phyloP scores from a whole-genome alignment of 1,140 invertebrate genomes.

The Lepidotrigona ventralis region DNA sequence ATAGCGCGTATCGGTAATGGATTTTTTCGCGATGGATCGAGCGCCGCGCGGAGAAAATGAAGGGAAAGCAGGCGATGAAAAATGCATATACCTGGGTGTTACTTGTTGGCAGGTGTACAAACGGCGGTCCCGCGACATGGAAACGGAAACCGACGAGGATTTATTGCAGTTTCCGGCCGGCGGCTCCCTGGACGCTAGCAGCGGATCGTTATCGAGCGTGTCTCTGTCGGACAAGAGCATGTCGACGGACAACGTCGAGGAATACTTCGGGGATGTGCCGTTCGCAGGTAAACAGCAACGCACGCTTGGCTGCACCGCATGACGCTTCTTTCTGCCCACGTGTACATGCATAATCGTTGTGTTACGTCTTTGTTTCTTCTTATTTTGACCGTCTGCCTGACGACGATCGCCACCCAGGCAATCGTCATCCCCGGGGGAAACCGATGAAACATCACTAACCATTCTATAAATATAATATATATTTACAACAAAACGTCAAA shows the following conservation, averaged over 20 bases:
- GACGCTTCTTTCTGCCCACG: constrained; percentile 79
- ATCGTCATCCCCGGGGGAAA: constrained; percentile 17
- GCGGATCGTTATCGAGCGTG: constrained; percentile 84
- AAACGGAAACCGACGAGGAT: constrained; percentile 86
- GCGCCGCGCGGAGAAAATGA: not conserved
- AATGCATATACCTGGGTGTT: constrained; percentile 35
- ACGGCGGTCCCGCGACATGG: constrained; percentile 88
- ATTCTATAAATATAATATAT: not conserved
- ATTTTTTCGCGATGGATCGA: not conserved
- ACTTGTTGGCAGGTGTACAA: constrained; percentile 85
- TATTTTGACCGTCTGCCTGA: constrained; percentile 67
- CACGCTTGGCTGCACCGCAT: constrained; percentile 81
- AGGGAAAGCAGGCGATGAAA: not conserved
- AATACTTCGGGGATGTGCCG: constrained; percentile 91
- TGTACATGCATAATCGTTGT: constrained; percentile 79
- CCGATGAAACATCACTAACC: not conserved
- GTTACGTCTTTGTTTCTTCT: constrained; percentile 75
- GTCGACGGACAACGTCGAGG: constrained; percentile 91
- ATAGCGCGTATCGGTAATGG: not conserved
- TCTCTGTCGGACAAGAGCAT: constrained; percentile 88
- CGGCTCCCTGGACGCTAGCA: constrained; percentile 81
- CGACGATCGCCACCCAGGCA: constrained; percentile 10
- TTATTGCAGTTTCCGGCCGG: constrained; percentile 82
- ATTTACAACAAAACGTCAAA: not conserved
- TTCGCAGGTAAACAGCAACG: constrained; percentile 89